Evolutionary conservation across 2,888 invertebrate species (phyloP), one percentile per base, ranked within the genome.

Genomic region (Orthosia gracilis): DNA sequence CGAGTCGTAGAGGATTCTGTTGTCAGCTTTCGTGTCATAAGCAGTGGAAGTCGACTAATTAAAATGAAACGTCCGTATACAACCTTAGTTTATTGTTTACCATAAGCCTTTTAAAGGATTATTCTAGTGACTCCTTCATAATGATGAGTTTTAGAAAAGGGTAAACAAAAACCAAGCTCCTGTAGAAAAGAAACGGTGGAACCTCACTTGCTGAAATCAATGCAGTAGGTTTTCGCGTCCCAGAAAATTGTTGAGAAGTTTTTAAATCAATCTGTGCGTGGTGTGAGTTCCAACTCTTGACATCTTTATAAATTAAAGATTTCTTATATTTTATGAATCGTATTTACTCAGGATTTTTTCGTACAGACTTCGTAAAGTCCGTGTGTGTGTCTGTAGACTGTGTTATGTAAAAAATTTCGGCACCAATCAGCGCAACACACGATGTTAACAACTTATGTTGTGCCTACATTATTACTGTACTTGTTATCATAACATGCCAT

Each of bases 391-490:
- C 50, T 54, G 12, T 58, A 31, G n/a, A 15, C 31, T 31, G 58
- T 58, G 31, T 12, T n/a, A 31, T 7, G 40, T 40, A 40, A 2
- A 54, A 58, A 18, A 13, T n/a, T 58, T 2, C 58, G 18, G 31
- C 58, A 13, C 18, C 58, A 58, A 58, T 58, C 31, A 58, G 15
- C 58, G 58, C n/a, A 40, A 12, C 4, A 58, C 58, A 58, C 58
- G 31, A 31, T 58, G n/a, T 12, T 18, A 18, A 17, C 17, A 26
- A 26, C 57, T 58, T 4, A 18, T 26, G 31, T 31, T 3, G 12
- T 3, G 54, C 12, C 13, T 1, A 23, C 54, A 21, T 11, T 23
- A 55, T 4, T 58, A 58, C 18, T 4, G 26, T n/a, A 40, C 31
- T 31, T 40, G 31, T 58, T 58, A 5, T 58, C 31, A 58, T 58